These are phyloP conservation scores for Lasius fuliginosus DNA, from an alignment of 2,888 invertebrate species.

Conservation along the genomic window DNA sequence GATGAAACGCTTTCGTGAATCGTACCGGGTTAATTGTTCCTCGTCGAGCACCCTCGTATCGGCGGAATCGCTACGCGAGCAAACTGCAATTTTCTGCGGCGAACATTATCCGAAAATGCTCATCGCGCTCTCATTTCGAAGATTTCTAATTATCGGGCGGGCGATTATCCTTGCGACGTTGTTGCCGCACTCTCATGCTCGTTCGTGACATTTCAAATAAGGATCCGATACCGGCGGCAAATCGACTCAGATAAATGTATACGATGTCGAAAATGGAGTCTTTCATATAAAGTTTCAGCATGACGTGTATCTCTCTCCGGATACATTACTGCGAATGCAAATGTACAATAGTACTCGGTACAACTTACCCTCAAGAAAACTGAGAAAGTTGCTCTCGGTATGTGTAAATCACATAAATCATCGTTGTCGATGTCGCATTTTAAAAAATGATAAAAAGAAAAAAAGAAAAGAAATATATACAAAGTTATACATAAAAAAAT, in stretches of 20 bases:
- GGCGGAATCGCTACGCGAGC: not conserved
- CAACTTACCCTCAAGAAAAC: not conserved
- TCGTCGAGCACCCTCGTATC: not conserved
- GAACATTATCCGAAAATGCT: not conserved
- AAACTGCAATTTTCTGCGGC: constrained; percentile 6
- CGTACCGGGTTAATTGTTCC: not conserved
- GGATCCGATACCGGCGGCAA: not conserved
- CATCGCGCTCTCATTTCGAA: constrained; percentile 4
- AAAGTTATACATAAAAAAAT: no score
- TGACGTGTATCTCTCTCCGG: constrained; percentile 15
- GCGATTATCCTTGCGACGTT: constrained; percentile 16
- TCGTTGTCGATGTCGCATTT: not conserved
- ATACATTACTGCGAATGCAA: not conserved
- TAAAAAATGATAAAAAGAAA: not conserved
- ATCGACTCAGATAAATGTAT: not conserved
- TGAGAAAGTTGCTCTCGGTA: not conserved
- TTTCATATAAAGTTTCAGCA: not conserved
- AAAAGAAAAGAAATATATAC: no score
- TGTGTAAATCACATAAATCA: not conserved
- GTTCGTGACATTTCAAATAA: not conserved
- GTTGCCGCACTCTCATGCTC: constrained; percentile 38
- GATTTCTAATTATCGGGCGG: constrained; percentile 44
- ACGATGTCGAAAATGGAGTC: not conserved
- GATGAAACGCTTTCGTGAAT: not conserved
- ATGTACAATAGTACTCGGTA: not conserved